Base-by-base conservation (phyloP, 2,113 vertebrate species). In the Delphinapterus leucas region DNA sequence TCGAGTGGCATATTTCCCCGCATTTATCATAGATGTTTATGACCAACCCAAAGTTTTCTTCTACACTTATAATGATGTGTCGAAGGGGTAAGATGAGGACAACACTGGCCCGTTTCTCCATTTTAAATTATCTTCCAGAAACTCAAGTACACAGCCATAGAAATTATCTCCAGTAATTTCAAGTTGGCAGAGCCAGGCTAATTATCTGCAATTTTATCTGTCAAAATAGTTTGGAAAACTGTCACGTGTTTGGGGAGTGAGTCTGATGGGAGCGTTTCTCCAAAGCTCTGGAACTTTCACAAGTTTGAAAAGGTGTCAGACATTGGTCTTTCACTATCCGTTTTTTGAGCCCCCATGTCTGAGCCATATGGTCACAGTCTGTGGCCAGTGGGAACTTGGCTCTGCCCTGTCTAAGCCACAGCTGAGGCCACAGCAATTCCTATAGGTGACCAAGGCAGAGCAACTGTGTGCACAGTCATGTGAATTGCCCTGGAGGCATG, bases 171-270 rank as follows among this genome's bases (percentile, higher is more conserved):
- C 92, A 41, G 94, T 81, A 79, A 97, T 98, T 97, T 82, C 93
- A 85, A 82, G 83, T 63, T 96, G 95, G 93, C 92, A 21, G 96
- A 96, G 96, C 77, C 84, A 85, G 92, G 76, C 87, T 97, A 96
- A 98, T 97, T 97, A 97, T 97, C 89, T 87, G 71, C 96, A 97
- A 96, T 93, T 97, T 97, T 89, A 90, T 97, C 77, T 97, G 96
- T 97, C 97, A 98, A 92, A 95, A 97, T 81, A 87, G 93, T 97
- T 95, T 67, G 67, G 95, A 90, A 88, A 90, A 85, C 5, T 18
- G 38, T 95, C 93, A 91, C 60, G 1, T 79, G 93, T 11, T 33
- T 23, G 67, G 26, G 63, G 88, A 61, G 55, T 38, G 73, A 87
- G 77, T 67, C 41, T 86, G 85, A 31, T 2, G 28, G 61, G 47